Percentiles rank a stretch among this genome's conserved stretches.
These are phyloP conservation scores for Zophobas morio DNA, from an alignment of 1,140 invertebrate species.

Conservation along the genomic window DNA sequence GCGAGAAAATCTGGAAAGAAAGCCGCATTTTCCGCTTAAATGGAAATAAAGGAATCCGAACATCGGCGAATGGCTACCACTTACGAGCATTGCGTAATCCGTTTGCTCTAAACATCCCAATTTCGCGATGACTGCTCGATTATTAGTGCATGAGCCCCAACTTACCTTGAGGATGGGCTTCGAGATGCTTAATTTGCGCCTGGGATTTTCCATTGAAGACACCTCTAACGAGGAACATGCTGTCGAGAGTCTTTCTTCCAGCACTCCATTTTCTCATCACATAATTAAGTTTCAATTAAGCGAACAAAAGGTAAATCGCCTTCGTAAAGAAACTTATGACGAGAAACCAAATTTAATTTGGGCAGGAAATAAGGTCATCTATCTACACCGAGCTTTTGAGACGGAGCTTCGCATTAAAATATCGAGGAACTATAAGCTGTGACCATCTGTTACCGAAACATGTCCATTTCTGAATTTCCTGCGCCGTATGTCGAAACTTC, in stretches of 20 bases:
- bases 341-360: constrained; percentile 46
- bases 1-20: constrained; percentile 3
- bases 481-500: constrained; percentile 44
- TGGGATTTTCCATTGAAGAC: constrained; percentile 44
- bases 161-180: constrained; percentile 25
- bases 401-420: constrained; percentile 42
- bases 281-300: constrained; percentile 47
- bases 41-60: neutral
- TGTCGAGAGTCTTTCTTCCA: constrained; percentile 23
- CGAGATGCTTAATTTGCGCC: constrained; percentile 24
- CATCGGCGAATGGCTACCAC: neutral
- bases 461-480: constrained; percentile 43
- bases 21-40: neutral
- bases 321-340: constrained; percentile 32
- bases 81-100: neutral
- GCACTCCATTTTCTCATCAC: constrained; percentile 36
- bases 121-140: constrained; percentile 8
- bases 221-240: constrained; percentile 37
- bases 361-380: constrained; percentile 32
- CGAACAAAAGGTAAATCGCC: constrained; percentile 45
- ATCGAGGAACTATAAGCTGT: constrained; percentile 35
- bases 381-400: constrained; percentile 31
- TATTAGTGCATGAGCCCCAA: constrained; percentile 10
- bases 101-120: neutral
- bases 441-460: constrained; percentile 50